Evolutionary conservation across 2,888 invertebrate genomes (phyloP).

Genomic region (Gortyna flavago): DNA sequence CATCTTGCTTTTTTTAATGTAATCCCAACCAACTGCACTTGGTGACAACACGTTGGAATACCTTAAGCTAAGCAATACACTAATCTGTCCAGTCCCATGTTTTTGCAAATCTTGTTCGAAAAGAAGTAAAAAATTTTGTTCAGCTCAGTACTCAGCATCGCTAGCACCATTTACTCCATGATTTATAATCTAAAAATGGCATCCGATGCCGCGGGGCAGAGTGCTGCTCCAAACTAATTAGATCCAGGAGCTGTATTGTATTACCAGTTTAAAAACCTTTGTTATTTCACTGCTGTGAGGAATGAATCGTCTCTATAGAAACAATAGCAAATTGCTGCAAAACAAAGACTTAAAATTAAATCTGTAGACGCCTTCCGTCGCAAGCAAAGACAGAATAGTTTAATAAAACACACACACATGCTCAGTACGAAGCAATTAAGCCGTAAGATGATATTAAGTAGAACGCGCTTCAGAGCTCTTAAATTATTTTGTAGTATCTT

Average conservation of each 20-base stretch:
- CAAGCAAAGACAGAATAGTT: conserved; percentile 64
- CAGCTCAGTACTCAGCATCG: not conserved
- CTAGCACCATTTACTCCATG: too few relatives aligned
- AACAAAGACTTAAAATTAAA: conserved; percentile 68
- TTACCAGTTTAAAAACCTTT: conserved; percentile 64
- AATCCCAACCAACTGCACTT: not conserved
- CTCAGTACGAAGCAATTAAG: conserved; percentile 57
- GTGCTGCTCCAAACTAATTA: conserved; percentile 59
- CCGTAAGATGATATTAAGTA: conserved; percentile 61
- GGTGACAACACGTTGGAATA: not conserved
- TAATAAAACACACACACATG: conserved; percentile 63
- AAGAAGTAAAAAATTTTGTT: too few relatives aligned
- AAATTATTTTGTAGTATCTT: conserved; percentile 60
- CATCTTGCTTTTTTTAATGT: not conserved
- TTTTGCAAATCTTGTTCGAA: not conserved
- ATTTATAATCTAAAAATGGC: conserved; percentile 41
- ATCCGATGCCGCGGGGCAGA: conserved; percentile 40
- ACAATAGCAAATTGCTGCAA: conserved; percentile 66
- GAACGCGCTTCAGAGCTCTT: conserved; percentile 52
- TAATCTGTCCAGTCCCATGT: not conserved
- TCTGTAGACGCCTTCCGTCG: conserved; percentile 60
- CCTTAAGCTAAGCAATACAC: conserved; percentile 1
- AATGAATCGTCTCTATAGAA: conserved; percentile 56
- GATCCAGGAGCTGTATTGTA: conserved; percentile 61
- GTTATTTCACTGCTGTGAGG: conserved; percentile 50